These are phyloP conservation scores for Euura lappo DNA, from an alignment of 1,140 invertebrate species.

Conservation along the genomic window DNA sequence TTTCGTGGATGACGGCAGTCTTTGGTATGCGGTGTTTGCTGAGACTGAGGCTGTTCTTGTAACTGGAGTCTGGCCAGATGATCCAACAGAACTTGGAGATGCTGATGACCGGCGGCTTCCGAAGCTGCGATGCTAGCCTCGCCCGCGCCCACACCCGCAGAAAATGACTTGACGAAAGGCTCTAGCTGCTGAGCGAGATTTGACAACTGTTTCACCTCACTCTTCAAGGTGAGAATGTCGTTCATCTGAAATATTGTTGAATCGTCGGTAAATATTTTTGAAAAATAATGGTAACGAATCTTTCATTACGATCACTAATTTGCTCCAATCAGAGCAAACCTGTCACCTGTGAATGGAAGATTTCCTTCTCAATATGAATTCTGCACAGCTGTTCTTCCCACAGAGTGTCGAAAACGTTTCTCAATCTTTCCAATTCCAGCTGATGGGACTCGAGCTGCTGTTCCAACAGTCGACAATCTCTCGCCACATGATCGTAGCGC, in stretches of 20 bases:
- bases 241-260: conserved; percentile 62
- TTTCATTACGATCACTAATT: too few relatives aligned
- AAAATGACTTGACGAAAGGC: conserved; percentile 68
- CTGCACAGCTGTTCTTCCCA: conserved; percentile 76
- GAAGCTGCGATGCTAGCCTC: conserved; percentile 49
- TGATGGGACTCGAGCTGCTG: conserved; percentile 70
- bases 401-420: conserved; percentile 66
- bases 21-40: conserved; percentile 46
- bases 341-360: conserved; percentile 71
- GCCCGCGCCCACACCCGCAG: conserved; percentile 50
- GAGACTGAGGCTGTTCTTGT: conserved; percentile 49
- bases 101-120: conserved; percentile 54
- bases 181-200: conserved; percentile 68
- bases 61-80: conserved; percentile 62
- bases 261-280: conserved; percentile 25
- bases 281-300: conserved; percentile 6
- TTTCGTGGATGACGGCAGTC: conserved; percentile 51
- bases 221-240: conserved; percentile 68
- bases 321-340: too few relatives aligned
- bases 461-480: conserved; percentile 69
- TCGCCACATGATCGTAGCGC: conserved; percentile 65
- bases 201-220: conserved; percentile 72
- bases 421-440: conserved; percentile 68
- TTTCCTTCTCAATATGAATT: conserved; percentile 73
- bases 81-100: conserved; percentile 64